Percentiles rank a stretch among this genome's conserved stretches.
These are phyloP conservation scores for Actinia equina DNA, from an alignment of 64 coral and sea anemone species.

Conservation along the genomic window DNA sequence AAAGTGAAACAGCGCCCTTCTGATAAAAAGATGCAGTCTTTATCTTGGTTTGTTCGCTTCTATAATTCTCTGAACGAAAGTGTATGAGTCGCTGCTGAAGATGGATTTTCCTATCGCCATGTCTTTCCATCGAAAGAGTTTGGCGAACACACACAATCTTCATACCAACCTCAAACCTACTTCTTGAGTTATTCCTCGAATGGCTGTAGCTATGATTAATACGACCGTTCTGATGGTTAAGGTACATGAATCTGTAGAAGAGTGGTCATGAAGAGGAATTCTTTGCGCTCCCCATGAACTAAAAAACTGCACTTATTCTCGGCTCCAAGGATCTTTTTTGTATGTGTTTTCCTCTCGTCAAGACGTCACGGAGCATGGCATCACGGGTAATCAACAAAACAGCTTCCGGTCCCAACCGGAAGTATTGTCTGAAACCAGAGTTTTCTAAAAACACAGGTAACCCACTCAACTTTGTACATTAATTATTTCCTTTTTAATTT, in stretches of 20 bases:
- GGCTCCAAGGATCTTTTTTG: slow-evolving; percentile 2
- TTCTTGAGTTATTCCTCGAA: slow-evolving; percentile 86
- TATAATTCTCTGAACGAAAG: neutral
- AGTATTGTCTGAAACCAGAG: neutral
- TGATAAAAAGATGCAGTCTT: neutral
- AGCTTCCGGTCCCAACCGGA: slow-evolving; percentile 25
- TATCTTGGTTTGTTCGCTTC: neutral
- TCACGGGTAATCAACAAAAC: slow-evolving; percentile 14
- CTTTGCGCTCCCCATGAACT: neutral
- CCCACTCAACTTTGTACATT: neutral
- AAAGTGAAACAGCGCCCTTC: neutral
- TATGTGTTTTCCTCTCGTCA: slow-evolving; percentile 32
- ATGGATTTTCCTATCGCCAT: slow-evolving; percentile 8
- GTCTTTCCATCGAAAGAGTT: slow-evolving; percentile 1
- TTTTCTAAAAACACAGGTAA: neutral
- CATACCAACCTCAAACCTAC: slow-evolving; percentile 78
- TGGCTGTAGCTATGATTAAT: slow-evolving; percentile 76
- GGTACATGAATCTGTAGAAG: slow-evolving; percentile 85
- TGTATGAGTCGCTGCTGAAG: neutral
- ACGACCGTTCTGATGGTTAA: slow-evolving; percentile 80
- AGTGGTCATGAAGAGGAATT: neutral
- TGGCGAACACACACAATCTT: slow-evolving; percentile 4
- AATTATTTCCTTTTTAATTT: no score
- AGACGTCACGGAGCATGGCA: slow-evolving; percentile 23
- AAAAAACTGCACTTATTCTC: slow-evolving; percentile 15